phyloP scores from a whole-genome alignment of 2,888 invertebrate species.

The Charanyca ferruginea region DNA sequence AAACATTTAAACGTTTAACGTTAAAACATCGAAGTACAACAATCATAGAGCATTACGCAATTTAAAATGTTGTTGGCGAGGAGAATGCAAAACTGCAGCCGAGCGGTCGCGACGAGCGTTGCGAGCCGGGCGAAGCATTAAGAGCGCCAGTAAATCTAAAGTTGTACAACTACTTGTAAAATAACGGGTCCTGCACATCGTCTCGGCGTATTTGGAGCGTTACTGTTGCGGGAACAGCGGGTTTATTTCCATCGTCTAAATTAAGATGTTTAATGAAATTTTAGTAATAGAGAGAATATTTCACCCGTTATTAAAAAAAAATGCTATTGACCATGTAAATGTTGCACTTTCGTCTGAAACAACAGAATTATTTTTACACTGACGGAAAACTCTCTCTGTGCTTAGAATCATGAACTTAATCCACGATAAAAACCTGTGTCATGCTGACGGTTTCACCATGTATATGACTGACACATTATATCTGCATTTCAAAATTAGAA shows the following conservation, averaged over 20 bases:
- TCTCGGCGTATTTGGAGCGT: background rate
- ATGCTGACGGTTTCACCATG: too few species aligned
- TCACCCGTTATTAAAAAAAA: too few species aligned
- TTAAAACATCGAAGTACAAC: conserved; percentile 37
- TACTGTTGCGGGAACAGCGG: background rate
- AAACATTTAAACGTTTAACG: conserved; percentile 31
- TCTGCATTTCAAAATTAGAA: too few species aligned
- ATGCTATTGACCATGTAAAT: too few species aligned
- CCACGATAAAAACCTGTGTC: too few species aligned
- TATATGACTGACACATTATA: too few species aligned
- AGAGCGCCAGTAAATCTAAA: conserved; percentile 62
- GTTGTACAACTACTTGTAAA: conserved; percentile 42
- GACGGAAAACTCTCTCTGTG: too few species aligned
- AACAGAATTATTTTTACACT: too few species aligned
- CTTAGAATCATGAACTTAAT: too few species aligned
- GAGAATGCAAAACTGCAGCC: conserved; percentile 55
- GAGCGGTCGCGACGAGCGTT: conserved; percentile 27
- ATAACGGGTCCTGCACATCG: conserved; percentile 8
- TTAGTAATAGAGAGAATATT: too few species aligned
- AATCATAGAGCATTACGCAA: conserved; percentile 44
- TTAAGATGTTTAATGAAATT: background rate
- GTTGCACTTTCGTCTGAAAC: too few species aligned
- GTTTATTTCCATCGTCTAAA: background rate
- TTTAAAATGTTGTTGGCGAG: conserved; percentile 29
- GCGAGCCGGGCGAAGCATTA: conserved; percentile 30